phyloP scores from a whole-genome alignment of 2,113 vertebrate species.

The Prunella himalayana region DNA sequence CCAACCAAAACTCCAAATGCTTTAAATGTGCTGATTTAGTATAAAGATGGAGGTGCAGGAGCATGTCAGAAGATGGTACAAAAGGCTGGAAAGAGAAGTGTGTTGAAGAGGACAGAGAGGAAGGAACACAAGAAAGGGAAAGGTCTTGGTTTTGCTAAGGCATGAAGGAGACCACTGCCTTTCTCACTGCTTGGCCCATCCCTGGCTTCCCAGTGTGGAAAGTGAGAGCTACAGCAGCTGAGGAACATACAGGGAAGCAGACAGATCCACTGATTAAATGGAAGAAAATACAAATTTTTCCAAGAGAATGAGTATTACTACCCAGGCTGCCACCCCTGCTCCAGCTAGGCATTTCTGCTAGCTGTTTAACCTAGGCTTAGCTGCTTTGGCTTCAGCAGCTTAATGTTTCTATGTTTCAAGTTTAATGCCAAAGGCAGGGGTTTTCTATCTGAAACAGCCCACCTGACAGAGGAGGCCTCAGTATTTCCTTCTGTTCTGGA shows the following conservation, averaged over 20 bases:
- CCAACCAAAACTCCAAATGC: neutral
- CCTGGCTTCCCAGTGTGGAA: neutral
- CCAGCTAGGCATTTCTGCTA: neutral
- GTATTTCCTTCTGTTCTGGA: neutral
- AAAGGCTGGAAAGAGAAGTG: neutral
- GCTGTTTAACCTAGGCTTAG: neutral
- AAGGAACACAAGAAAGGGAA: neutral
- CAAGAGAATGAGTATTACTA: neutral
- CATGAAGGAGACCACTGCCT: neutral
- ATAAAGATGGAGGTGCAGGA: neutral
- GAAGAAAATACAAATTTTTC: conserved; percentile 26
- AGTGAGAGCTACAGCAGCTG: neutral
- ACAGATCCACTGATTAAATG: neutral
- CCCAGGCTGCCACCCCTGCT: neutral
- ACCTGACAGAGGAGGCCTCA: neutral
- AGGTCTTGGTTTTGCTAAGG: neutral
- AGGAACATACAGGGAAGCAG: neutral
- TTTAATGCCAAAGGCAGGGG: neutral
- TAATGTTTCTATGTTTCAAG: neutral
- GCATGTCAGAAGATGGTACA: neutral
- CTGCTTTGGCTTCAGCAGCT: neutral
- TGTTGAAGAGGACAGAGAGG: neutral
- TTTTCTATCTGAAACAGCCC: neutral
- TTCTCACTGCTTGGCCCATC: neutral
- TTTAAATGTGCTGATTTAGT: neutral